Conservation (phyloP, 2,797 vertebrate genomes). For the Gouania willdenowi region DNA sequence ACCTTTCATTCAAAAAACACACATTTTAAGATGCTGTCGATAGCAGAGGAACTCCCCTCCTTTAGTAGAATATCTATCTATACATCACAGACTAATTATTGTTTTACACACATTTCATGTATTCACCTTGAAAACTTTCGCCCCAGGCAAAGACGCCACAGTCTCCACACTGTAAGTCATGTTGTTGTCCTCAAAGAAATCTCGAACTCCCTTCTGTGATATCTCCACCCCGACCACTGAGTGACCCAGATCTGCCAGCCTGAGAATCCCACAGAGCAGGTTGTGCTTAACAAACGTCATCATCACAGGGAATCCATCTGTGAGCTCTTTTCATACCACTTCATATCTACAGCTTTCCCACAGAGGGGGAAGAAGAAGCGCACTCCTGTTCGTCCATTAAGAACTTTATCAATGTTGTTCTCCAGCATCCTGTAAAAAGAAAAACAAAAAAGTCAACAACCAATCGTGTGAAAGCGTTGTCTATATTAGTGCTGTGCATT, state of each 20-base stretch:
- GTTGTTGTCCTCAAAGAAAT: slow-evolving; percentile 86
- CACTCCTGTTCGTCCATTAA: slow-evolving; percentile 71
- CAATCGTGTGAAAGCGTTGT: no score
- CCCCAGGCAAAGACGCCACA: slow-evolving; percentile 76
- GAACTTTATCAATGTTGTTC: slow-evolving; percentile 76
- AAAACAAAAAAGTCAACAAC: not conserved
- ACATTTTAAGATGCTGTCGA: no score
- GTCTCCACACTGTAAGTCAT: slow-evolving; percentile 79
- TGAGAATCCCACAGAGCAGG: no score
- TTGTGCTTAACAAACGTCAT: no score
- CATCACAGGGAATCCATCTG: no score
- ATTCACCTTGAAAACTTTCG: slow-evolving; percentile 84
- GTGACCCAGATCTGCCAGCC: slow-evolving; percentile 89
- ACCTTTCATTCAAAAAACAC: no score
- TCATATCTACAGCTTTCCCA: slow-evolving; percentile 96
- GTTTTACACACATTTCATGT: no score
- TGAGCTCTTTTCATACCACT: slow-evolving; percentile 76
- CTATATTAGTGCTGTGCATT: no score
- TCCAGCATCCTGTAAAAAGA: slow-evolving; percentile 73
- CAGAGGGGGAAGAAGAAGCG: slow-evolving; percentile 94
- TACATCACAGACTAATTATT: no score
- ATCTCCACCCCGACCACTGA: slow-evolving; percentile 86
- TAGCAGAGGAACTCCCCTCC: no score
- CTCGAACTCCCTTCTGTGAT: slow-evolving; percentile 78
- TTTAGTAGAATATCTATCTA: no score